Conservation (phyloP, 2,888 invertebrate genomes). For the Deroplatys truncata region DNA sequence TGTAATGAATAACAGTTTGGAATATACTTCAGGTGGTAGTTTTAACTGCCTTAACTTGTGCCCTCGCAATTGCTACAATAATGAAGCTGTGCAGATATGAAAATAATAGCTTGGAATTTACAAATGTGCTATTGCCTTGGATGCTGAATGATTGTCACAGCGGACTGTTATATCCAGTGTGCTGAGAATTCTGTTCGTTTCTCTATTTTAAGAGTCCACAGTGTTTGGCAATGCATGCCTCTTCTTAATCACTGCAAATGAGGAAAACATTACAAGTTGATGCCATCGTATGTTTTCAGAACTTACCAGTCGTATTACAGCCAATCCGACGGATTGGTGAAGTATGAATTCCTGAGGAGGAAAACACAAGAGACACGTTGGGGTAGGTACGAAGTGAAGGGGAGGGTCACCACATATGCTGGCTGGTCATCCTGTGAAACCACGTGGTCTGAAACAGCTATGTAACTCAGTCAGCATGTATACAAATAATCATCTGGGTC, state of each 20-base stretch:
- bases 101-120: neutral
- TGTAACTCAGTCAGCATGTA: neutral
- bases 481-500: slow-evolving; percentile 35
- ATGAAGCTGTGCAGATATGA: neutral
- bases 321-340: neutral
- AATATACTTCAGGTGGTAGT: no score
- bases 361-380: neutral
- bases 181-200: no score
- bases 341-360: neutral
- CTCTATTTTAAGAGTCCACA: neutral
- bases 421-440: neutral
- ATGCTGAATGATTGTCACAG: neutral
- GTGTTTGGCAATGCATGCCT: neutral
- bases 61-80: neutral
- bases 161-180: neutral
- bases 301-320: neutral
- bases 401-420: neutral
- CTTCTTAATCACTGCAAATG: neutral
- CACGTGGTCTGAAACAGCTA: neutral
- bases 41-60: no score
- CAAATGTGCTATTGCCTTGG: neutral
- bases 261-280: neutral
- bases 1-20: no score
- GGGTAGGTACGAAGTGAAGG: neutral
- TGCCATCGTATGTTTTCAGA: neutral